These are phyloP conservation scores for Nylanderia fulva DNA, from an alignment of 1,140 invertebrate species.

Conservation along the genomic window DNA sequence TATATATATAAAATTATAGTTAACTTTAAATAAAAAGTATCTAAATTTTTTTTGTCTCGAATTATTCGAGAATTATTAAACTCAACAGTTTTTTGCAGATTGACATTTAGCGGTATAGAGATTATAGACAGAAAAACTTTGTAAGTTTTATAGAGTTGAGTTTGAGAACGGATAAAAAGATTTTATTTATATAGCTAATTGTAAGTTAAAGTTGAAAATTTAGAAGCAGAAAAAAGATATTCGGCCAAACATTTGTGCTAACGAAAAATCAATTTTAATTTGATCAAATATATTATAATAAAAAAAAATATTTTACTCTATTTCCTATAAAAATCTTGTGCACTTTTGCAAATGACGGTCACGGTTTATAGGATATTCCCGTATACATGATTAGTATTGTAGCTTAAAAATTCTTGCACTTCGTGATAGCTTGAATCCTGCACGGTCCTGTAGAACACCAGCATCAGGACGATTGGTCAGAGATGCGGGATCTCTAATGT, in stretches of 20 bases:
- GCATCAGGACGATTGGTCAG: conserved; percentile 79
- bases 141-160: not conserved
- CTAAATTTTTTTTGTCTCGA: too few relatives aligned
- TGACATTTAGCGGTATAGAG: too few relatives aligned
- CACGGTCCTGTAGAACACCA: conserved; percentile 79
- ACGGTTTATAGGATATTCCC: conserved; percentile 66
- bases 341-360: conserved; percentile 70
- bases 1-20: not conserved
- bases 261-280: not conserved
- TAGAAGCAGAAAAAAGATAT: not conserved
- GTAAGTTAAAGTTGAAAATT: not conserved
- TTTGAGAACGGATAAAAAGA: not conserved
- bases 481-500: conserved; percentile 76
- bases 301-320: not conserved
- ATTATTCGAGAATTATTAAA: too few relatives aligned
- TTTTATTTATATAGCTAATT: not conserved
- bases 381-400: conserved; percentile 70
- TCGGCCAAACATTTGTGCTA: not conserved
- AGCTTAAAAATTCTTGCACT: conserved; percentile 69
- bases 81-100: too few relatives aligned
- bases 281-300: not conserved
- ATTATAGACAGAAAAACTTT: too few relatives aligned
- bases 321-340: conserved; percentile 7
- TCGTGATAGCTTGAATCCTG: conserved; percentile 72
- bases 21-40: too few relatives aligned